Percentiles rank a stretch among this genome's conserved stretches.
Conservation (phyloP, 2,113 vertebrate genomes). For the western clawed frog (Xenopus tropicalis) region UCB_Xtro_10.0 CM004448.2:105616001-105616500, state of each 20-base stretch:
- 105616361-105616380: no score
- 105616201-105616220: not conserved
- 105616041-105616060: not conserved
- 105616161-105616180: not conserved
- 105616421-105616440: no score
- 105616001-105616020: slow-evolving; percentile 5
- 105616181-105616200: not conserved
- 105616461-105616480: no score
- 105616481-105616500: no score
- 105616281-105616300: not conserved
- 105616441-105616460: no score
- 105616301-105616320: not conserved
- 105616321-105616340: no score
- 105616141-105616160: not conserved
- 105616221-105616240: slow-evolving; percentile 2
- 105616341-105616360: no score
- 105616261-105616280: not conserved
- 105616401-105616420: no score
- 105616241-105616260: not conserved
- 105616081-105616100: slow-evolving; percentile 5
- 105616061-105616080: not conserved
- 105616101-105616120: not conserved
- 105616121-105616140: not conserved
- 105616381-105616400: no score
- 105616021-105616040: slow-evolving; percentile 4